Conservation (phyloP, 2,888 invertebrate genomes). For the Busseola fusca region DNA sequence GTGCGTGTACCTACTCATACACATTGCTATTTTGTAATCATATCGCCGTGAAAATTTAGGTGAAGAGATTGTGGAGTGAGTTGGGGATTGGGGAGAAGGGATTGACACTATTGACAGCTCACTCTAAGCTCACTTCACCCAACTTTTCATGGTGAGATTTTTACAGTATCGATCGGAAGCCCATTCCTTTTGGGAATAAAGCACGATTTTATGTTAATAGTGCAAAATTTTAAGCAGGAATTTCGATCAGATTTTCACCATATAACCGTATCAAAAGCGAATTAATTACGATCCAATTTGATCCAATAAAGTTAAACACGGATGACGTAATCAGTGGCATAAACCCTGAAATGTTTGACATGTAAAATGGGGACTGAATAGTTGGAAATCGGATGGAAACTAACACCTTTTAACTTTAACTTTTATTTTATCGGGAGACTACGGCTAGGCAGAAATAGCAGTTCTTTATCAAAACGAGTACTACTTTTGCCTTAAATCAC, state of each 20-base stretch:
- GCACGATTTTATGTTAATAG: no score
- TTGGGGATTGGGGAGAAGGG: no score
- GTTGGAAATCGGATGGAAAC: background rate
- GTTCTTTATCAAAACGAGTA: background rate
- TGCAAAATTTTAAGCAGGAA: background rate
- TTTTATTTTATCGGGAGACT: background rate
- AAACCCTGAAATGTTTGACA: constrained; percentile 4
- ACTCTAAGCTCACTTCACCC: no score
- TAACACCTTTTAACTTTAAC: background rate
- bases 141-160: no score
- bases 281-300: constrained; percentile 5
- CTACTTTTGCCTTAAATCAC: background rate
- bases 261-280: background rate
- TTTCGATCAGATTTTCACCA: background rate
- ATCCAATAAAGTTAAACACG: constrained; percentile 5
- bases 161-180: no score
- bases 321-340: background rate
- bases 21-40: no score
- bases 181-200: no score
- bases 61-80: no score
- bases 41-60: no score
- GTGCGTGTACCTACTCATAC: no score
- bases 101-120: no score
- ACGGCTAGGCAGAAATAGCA: background rate
- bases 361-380: background rate